A percentile compares a stretch with the other conserved stretches of the same genome.
Conservation (phyloP, 1,140 invertebrate species). For the Drosophila arizonae region DNA sequence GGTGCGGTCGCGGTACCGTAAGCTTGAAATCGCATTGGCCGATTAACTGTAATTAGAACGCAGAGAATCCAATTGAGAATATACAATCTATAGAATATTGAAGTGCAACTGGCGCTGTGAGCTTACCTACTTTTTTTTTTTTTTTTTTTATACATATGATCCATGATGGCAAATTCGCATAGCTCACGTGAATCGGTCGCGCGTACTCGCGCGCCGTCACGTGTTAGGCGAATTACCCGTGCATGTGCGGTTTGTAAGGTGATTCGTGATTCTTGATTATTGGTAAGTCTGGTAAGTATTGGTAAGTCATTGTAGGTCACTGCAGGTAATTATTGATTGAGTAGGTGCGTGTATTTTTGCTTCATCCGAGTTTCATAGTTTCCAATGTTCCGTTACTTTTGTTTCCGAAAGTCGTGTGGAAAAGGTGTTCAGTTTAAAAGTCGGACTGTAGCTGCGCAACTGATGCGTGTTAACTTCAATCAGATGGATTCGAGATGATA, state of each 20-base stretch:
- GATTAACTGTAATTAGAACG: not conserved
- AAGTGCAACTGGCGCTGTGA: not conserved
- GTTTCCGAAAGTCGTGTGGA: too few species aligned
- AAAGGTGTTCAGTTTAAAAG: too few species aligned
- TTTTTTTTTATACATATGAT: not conserved
- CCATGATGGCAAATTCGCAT: too few species aligned
- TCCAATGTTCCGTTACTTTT: too few species aligned
- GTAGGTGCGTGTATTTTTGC: too few species aligned
- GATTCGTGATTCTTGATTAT: not conserved
- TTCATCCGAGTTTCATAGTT: too few species aligned
- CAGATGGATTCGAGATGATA: not conserved
- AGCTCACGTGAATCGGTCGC: too few species aligned
- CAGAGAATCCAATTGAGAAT: not conserved
- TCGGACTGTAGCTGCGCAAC: constrained; percentile 25
- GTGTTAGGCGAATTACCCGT: too few species aligned
- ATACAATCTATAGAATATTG: not conserved
- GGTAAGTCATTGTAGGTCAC: too few species aligned
- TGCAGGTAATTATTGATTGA: too few species aligned
- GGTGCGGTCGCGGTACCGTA: constrained; percentile 27
- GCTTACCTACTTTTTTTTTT: not conserved
- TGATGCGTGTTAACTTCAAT: not conserved
- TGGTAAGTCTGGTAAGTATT: too few species aligned
- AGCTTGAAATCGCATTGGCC: constrained; percentile 27
- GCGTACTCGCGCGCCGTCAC: too few species aligned
- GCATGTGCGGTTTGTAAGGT: not conserved